Base-by-base conservation (phyloP, 2,888 invertebrate genomes). In the Cephus rjabovi region DNA sequence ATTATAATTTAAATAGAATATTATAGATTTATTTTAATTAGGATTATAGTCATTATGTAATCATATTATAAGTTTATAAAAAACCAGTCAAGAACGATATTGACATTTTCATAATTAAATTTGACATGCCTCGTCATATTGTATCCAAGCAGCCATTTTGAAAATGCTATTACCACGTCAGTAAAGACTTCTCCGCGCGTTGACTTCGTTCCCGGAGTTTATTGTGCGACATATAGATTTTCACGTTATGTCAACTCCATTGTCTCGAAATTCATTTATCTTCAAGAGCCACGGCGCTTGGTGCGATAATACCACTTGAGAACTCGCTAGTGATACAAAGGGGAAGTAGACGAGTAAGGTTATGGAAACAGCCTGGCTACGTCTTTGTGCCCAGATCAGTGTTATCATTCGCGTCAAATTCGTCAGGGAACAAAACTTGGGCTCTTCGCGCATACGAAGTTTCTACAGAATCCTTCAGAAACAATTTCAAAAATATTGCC, bases 191-290 rank as follows among this genome's bases (percentile, higher is more conserved):
- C 9, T 56, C 56, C 23, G 23, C 23, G 23, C 23, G 23, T 56
- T 56, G 23, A 56, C 56, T 56, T 23, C 56, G 56, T 56, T 56
- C 23, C 56, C 56, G 15, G 23, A 56, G 56, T 56, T 56, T 56
- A 56, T 56, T 56, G 56, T 23, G 15, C 56, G 56, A 56, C 56
- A 71, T 71, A 71, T 71, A 34, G 71, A 71, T 34, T 71, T 34
- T 4, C 71, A 71, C 71, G 31, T 34, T 34, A 79, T 77, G 79
- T 79, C 76, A 78, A 75, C 40, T 75, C 81, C 69, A 86, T 85
- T 85, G 86, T 84, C 83, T 82, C 80, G 73, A 82, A 80, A 83
- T 79, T 83, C 84, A 80, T 85, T 85, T 81, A 85, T 84, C 84
- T 81, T 73, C 80, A 79, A 81, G 81, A 78, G 84, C 79, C 75